Conservation (phyloP, 2,888 invertebrate species). For the Protodeltote pygarga region DNA sequence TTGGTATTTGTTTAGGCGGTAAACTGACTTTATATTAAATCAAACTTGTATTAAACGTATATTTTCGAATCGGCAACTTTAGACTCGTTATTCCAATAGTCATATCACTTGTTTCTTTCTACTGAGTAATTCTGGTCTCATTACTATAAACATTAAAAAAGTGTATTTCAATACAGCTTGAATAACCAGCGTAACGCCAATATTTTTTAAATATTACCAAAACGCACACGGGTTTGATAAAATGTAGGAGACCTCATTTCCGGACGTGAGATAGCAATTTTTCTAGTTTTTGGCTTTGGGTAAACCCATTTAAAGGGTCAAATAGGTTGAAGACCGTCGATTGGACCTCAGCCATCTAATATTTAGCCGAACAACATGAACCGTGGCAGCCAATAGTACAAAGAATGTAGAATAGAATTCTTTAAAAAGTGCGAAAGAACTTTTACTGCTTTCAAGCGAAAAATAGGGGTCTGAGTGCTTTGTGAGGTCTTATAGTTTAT, state of each 20-base stretch:
- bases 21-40: too few species aligned
- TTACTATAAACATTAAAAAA: too few species aligned
- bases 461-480: not conserved
- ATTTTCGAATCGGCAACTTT: too few species aligned
- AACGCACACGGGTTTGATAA: constrained; percentile 26
- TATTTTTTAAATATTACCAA: constrained; percentile 14
- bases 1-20: too few species aligned
- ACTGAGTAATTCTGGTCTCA: too few species aligned
- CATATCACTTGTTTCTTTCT: too few species aligned
- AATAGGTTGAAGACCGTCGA: constrained; percentile 21
- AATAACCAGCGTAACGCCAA: not conserved
- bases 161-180: not conserved
- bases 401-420: constrained; percentile 7
- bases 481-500: constrained; percentile 10
- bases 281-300: constrained; percentile 16
- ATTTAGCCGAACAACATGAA: constrained; percentile 34
- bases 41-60: too few species aligned
- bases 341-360: constrained; percentile 31
- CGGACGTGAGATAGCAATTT: constrained; percentile 20
- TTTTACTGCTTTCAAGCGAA: constrained; percentile 1
- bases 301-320: constrained; percentile 45
- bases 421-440: not conserved
- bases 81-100: too few species aligned
- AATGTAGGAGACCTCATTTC: constrained; percentile 21
- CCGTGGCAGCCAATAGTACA: constrained; percentile 13